Percentiles rank a stretch among this genome's conserved stretches.
Conservation (phyloP, 64 coral and sea anemone genomes). For the Pocillopora damicornis region DNA sequence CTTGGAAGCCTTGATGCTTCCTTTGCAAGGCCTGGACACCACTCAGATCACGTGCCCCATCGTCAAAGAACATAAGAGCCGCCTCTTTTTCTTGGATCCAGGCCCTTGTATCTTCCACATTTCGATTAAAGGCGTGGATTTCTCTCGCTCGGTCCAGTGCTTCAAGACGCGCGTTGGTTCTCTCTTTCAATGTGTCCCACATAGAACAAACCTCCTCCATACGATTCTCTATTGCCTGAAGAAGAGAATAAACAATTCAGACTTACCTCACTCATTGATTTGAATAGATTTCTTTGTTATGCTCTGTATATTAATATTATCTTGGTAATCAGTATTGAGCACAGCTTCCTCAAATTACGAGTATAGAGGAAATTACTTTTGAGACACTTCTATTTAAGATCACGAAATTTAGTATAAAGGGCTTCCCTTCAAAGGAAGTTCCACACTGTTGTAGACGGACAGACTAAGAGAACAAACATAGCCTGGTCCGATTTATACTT, state of each 20-base stretch:
- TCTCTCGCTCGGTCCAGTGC: slow-evolving; percentile 71
- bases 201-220: slow-evolving; percentile 70
- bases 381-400: too few species aligned
- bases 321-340: too few species aligned
- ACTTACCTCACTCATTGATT: too few species aligned
- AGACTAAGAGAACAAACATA: too few species aligned
- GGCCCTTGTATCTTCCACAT: slow-evolving; percentile 81
- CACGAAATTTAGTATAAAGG: too few species aligned
- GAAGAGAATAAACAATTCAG: not conserved
- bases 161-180: slow-evolving; percentile 67
- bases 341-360: too few species aligned
- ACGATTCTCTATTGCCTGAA: slow-evolving; percentile 73
- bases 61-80: slow-evolving; percentile 70
- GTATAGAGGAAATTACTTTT: too few species aligned
- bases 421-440: too few species aligned
- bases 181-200: slow-evolving; percentile 85
- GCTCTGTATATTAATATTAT: too few species aligned
- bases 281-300: too few species aligned
- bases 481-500: too few species aligned
- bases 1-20: slow-evolving; percentile 89
- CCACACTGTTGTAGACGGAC: too few species aligned
- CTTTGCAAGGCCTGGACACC: slow-evolving; percentile 86
- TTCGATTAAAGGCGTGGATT: slow-evolving; percentile 76
- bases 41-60: slow-evolving; percentile 69
- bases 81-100: slow-evolving; percentile 95